Evolutionary conservation across 2,113 vertebrate species (phyloP), one percentile per base, ranked within the genome.

Genomic region (Oryzias woworae): DNA sequence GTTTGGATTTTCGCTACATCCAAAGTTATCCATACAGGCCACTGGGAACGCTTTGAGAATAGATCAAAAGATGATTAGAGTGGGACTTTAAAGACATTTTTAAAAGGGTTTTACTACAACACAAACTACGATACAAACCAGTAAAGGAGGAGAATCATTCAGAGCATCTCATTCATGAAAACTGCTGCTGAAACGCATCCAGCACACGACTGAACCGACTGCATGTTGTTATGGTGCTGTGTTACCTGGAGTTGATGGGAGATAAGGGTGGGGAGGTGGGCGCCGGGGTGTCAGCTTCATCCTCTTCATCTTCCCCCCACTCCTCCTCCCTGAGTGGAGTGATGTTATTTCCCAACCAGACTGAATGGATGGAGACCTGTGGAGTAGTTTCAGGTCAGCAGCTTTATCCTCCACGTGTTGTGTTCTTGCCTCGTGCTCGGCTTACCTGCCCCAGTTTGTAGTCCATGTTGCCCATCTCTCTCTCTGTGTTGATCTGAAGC

Each of bases 331-430:
- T 92, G 73, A 99, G 51, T 0, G 97, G 97, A 0, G 97, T 98
- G 76, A 99, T 99, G 77, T 90, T 96, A 88, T 96, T 99, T 57
- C 97, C 95, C 52, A 99, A 83, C 97, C 97, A 99, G 77, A 99
- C 91, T 0, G 97, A 99, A 64, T 98, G 97, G 84, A 99, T 98
- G 18, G 97, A 99, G 36, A 99, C 97, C 97, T 99, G 75, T 1
- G 73, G 58, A 17, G 41, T 36, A 2, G 31, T 2, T 1, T 36
- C 36, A 36, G 8, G 36, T 36, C 36, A 36, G 36, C 36, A 3
- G 36, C 36, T 36, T 8, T 7, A 36, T 4, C 6, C 23, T 0
- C 22, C 36, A 45, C 28, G 20, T 28, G 24, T 24, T 16, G 49
- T 7, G 16, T 0, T 17, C 24, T 45, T 28, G 36, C 23, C 53